Conservation (phyloP, 1,140 invertebrate species). For the Diabrotica virgifera region DNA sequence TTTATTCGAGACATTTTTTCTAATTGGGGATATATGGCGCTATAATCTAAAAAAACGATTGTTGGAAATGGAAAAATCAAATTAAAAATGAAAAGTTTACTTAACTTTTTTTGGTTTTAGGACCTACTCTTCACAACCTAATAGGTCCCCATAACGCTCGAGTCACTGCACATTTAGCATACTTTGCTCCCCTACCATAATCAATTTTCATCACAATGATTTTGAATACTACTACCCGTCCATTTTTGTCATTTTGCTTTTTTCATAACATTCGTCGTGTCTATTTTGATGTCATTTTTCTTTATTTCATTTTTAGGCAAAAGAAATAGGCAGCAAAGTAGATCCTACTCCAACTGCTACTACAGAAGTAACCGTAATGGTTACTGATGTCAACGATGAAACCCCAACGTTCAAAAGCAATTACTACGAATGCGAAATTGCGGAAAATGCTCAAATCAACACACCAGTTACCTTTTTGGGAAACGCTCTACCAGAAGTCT, state of each 20-base stretch:
- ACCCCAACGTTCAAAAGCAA: slow-evolving; percentile 77
- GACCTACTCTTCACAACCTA: too few relatives aligned
- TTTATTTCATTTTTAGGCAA: slow-evolving; percentile 55
- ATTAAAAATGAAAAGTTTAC: too few relatives aligned
- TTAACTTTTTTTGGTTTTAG: too few relatives aligned
- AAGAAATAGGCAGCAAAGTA: slow-evolving; percentile 60
- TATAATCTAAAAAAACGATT: too few relatives aligned
- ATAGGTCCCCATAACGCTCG: too few relatives aligned
- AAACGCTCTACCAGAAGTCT: slow-evolving; percentile 79
- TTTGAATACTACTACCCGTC: not conserved
- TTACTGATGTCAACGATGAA: slow-evolving; percentile 95
- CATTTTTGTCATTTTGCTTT: slow-evolving; percentile 6
- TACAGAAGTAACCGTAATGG: slow-evolving; percentile 88
- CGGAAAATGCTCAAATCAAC: slow-evolving; percentile 87
- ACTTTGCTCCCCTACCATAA: too few relatives aligned
- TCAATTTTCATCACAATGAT: not conserved
- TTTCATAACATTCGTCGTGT: too few relatives aligned
- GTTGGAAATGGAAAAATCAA: too few relatives aligned
- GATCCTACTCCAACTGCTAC: slow-evolving; percentile 69
- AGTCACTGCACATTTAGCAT: too few relatives aligned
- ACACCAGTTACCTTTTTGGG: slow-evolving; percentile 85
- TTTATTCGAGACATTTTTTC: too few relatives aligned
- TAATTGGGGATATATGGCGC: too few relatives aligned
- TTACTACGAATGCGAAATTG: slow-evolving; percentile 82
- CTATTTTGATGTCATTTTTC: not conserved